Percentiles rank a stretch among this genome's conserved stretches.
phyloP scores from a whole-genome alignment of 2,888 invertebrate species.

The Epinotia bilunana region DNA sequence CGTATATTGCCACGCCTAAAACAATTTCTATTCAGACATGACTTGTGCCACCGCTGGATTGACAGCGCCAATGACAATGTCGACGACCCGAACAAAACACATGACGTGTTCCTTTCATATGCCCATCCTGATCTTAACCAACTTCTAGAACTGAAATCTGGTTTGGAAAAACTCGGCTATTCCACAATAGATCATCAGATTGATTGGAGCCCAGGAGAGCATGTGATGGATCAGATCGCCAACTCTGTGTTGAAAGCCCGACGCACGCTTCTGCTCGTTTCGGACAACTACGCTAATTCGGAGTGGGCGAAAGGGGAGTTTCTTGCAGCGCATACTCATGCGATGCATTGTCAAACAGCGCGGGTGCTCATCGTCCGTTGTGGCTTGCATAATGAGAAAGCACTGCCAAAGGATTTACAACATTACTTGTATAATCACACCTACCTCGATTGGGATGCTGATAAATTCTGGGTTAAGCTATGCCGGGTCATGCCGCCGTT shows the following conservation, averaged over 20 bases:
- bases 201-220: constrained; percentile 86
- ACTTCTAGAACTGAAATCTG: constrained; percentile 62
- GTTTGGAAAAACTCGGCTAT: constrained; percentile 35
- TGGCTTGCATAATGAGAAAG: constrained; percentile 19
- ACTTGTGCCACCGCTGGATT: constrained; percentile 20
- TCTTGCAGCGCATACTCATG: constrained; percentile 79
- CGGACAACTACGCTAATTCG: constrained; percentile 29
- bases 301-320: constrained; percentile 86
- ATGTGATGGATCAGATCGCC: constrained; percentile 87
- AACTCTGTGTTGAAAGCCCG: constrained; percentile 89
- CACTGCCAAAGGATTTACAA: constrained; percentile 23
- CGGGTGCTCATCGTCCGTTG: constrained; percentile 20
- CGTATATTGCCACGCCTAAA: constrained; percentile 19
- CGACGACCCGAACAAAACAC: constrained; percentile 58
- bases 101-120: constrained; percentile 91
- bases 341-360: constrained; percentile 80
- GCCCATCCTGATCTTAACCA: constrained; percentile 86
- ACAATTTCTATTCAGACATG: constrained; percentile 22
- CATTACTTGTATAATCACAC: constrained; percentile 28
- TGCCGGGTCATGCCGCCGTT: constrained; percentile 26
- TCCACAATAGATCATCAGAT: constrained; percentile 79
- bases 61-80: constrained; percentile 15
- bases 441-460: constrained; percentile 22
- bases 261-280: constrained; percentile 43
- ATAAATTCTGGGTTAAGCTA: constrained; percentile 32